Evolutionary conservation across 2,888 invertebrate species (phyloP), one percentile per base, ranked within the genome.

Genomic region (Stegana nigrithorax): DNA sequence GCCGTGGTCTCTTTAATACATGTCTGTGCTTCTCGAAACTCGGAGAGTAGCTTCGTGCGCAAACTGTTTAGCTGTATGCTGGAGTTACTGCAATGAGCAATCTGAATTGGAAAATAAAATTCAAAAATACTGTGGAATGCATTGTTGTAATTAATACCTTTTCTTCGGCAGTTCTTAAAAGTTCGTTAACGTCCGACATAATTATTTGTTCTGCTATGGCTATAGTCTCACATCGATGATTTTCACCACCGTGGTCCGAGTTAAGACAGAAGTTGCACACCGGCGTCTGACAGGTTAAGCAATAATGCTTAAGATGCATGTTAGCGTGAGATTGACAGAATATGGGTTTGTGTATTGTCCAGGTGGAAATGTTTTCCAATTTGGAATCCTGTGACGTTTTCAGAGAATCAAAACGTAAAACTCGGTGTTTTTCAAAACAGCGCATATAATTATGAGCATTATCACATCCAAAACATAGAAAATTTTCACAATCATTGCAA

Each of bases 381-480:
- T n/a, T n/a, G n/a, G n/a, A n/a, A 5, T n/a, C 19, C 5, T 36
- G n/a, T 12, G 26, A 78, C 73, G 69, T 92, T 92, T 74, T 90
- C 82, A 96, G 88, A 73, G 95, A 94, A 78, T 96, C 96, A 81
- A 97, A 91, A 45, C 93, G 92, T 57, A 96, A 91, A 39, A 96
- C 96, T 84, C 93, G 90, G 85, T 98, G 97, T 79, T 94, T 95
- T 86, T 97, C 97, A 84, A 98, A 98, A 87, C 97, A 96, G 71
- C 96, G 90, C 97, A 97, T 97, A 82, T 93, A 96, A 85, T 95
- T 93, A 86, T 98, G 97, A 63, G 97, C 97, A 44, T 94, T 94
- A 80, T 96, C 95, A 87, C 97, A 98, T 83, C 95, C 94, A 67
- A 93, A 91, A 87, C 97, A 97, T 57, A 98, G 88, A 84, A 96